Base-by-base conservation (phyloP, 2,113 vertebrate species). In the Solea senegalensis region DNA sequence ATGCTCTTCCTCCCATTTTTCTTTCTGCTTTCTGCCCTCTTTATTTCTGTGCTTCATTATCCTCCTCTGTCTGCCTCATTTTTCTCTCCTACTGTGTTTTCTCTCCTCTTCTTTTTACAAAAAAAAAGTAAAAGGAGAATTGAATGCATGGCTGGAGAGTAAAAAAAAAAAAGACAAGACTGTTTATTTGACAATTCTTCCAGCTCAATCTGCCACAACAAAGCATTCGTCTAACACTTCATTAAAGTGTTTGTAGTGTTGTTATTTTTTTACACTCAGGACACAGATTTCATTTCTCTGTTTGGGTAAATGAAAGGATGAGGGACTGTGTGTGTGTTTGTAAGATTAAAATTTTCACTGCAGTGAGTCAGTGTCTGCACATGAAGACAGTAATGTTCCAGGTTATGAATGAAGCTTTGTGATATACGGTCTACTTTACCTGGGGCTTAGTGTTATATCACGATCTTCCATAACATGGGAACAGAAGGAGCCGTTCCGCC, bases 21-120 rank as follows among this genome's bases (percentile, higher is more conserved):
- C 40, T 51, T n/a, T 65, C 53, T n/a, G 58, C 49, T 53, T 15
- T 66, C 52, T 56, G 40, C 49, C 54, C 53, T 54, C 44, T 82
- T 75, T 72, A 77, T 80, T 51, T 66, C 69, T 44, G n/a, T 56
- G 57, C 73, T 62, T 80, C 72, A 78, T 80, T 83, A 63, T 74
- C 69, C 81, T 63, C 59, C 65, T 65, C 69, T 69, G 63, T 46
- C 40, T 66, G 52, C 45, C 70, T 45, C 45, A 16, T 65, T 61
- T 65, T 54, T 43, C 60, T 61, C 26, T 41, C 52, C 54, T 12
- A 44, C 27, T 13, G 43, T 41, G 12, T 41, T 69, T 15, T 34
- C 56, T 59, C 59, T 58, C 1, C 1, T 77, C 48, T 14, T 55
- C 63, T 34, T 41, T 65, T 28, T 10, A 13, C 14, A 5, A 5